These are phyloP conservation scores for Caenorhabditis imperialis DNA, from an alignment of 2,888 invertebrate genomes.

Conservation along the genomic window DNA sequence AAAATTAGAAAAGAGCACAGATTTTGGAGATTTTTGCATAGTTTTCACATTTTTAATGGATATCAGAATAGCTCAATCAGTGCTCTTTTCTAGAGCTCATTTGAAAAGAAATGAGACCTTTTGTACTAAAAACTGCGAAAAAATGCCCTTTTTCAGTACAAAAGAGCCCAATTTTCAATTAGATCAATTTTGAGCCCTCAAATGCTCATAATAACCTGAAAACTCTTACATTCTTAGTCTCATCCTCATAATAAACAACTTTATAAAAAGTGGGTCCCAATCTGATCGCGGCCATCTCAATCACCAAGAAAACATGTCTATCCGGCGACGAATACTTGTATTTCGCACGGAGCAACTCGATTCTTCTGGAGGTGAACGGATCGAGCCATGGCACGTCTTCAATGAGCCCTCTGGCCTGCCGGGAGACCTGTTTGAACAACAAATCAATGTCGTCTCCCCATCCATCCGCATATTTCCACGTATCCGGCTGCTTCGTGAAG, in stretches of 20 bases:
- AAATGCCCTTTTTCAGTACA: too few species aligned
- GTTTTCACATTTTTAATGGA: too few species aligned
- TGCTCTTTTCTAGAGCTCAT: too few species aligned
- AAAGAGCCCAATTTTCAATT: too few species aligned
- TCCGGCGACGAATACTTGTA: conserved; percentile 48
- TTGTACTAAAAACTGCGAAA: too few species aligned
- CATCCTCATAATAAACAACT: conserved; percentile 67
- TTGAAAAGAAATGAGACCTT: too few species aligned
- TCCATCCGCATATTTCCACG: conserved; percentile 52
- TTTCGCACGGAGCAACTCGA: conserved; percentile 85
- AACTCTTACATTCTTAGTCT: conserved; percentile 46
- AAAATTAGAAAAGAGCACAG: too few species aligned
- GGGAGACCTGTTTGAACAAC: conserved; percentile 47
- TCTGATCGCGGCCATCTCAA: conserved; percentile 57
- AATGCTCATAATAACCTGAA: too few species aligned
- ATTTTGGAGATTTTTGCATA: too few species aligned
- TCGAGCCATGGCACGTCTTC: conserved; percentile 97
- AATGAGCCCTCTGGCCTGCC: conserved; percentile 85
- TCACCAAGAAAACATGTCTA: conserved; percentile 62
- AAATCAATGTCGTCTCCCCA: conserved; percentile 48
- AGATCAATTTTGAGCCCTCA: too few species aligned
- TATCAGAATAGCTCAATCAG: too few species aligned
- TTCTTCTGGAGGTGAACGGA: conserved; percentile 92
- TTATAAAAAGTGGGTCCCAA: conserved; percentile 55
- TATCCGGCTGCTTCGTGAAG: conserved; percentile 25